phyloP scores from a whole-genome alignment of 1,140 invertebrate species.

The Trachymyrmex cornetzi region DNA sequence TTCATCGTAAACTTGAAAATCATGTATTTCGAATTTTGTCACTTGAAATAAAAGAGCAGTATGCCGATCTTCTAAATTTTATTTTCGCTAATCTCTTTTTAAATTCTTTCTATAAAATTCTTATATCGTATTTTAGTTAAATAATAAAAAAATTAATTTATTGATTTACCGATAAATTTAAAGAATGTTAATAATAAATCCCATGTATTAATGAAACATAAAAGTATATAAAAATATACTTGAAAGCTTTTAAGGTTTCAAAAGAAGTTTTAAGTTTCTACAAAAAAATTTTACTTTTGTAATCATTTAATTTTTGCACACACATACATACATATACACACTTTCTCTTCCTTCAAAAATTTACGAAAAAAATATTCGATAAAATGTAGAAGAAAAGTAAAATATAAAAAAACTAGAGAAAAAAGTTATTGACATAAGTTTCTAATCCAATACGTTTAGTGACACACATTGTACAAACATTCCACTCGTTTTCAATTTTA shows the following conservation, averaged over 20 bases:
- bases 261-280: not conserved
- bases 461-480: not conserved
- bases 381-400: not conserved
- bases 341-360: not conserved
- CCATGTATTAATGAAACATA: not conserved
- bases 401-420: not conserved
- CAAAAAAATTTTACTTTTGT: not conserved
- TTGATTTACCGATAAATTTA: not conserved
- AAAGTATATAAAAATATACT: not conserved
- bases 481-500: conserved; percentile 8
- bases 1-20: no score
- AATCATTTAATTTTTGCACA: not conserved
- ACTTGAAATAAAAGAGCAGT: not conserved
- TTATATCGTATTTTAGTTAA: not conserved
- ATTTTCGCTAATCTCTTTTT: not conserved
- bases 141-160: not conserved
- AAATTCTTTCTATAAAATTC: not conserved
- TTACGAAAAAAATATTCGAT: not conserved
- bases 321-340: not conserved
- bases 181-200: not conserved
- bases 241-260: not conserved
- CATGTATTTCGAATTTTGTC: no score
- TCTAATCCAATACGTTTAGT: not conserved
- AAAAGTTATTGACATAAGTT: not conserved
- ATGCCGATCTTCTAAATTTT: not conserved